phyloP scores from a whole-genome alignment of 2,113 vertebrate species.

The Lutjanus erythropterus region DNA sequence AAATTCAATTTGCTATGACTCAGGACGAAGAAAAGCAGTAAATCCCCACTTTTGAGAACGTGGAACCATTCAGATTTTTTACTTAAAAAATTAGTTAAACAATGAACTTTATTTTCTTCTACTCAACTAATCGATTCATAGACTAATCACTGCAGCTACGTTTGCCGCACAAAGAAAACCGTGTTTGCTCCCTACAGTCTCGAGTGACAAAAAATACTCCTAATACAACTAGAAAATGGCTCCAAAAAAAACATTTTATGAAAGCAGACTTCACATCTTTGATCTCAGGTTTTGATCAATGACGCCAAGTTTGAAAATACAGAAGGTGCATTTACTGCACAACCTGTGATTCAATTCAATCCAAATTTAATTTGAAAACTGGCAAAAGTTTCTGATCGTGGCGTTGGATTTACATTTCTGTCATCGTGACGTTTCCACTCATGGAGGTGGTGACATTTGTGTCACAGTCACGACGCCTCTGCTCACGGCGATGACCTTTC shows the following conservation, averaged over 20 bases:
- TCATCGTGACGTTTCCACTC: neutral
- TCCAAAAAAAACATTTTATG: neutral
- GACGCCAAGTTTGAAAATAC: neutral
- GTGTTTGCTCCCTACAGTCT: neutral
- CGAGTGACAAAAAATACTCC: neutral
- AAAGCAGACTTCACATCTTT: neutral
- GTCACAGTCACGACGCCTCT: neutral
- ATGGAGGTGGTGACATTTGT: neutral
- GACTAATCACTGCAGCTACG: neutral
- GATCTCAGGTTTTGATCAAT: neutral
- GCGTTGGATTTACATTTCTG: neutral
- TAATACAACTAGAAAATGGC: neutral
- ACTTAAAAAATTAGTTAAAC: no score
- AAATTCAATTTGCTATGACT: no score
- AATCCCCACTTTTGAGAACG: no score
- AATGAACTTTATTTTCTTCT: neutral
- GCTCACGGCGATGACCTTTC: slow-evolving; percentile 20
- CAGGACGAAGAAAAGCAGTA: no score
- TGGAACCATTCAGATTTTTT: no score
- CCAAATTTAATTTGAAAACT: neutral
- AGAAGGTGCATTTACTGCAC: neutral
- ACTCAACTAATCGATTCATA: neutral
- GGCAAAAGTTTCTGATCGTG: neutral
- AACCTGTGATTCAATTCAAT: no score
- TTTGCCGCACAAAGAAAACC: neutral